Evolutionary conservation across 2,888 invertebrate species (phyloP).

Genomic region (Raillietiella orientalis): DNA sequence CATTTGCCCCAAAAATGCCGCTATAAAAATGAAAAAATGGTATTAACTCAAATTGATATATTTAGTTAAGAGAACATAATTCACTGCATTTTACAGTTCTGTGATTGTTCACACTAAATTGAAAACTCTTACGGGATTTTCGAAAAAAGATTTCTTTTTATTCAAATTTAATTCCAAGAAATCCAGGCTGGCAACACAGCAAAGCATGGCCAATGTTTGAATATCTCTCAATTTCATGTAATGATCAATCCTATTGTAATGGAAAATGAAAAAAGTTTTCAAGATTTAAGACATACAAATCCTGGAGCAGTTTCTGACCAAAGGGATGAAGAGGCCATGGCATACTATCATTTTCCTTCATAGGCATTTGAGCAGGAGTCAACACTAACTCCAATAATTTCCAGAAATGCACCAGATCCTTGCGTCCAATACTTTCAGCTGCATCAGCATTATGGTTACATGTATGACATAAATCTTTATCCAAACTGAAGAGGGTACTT

Average conservation of each 20-base stretch:
- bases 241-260: constrained; percentile 13
- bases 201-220: constrained; percentile 76
- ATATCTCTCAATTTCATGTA: constrained; percentile 30
- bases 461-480: constrained; percentile 21
- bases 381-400: too few relatives aligned
- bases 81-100: too few relatives aligned
- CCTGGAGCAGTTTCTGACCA: constrained; percentile 47
- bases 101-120: too few relatives aligned
- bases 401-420: constrained; percentile 65
- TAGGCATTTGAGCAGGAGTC: constrained; percentile 4
- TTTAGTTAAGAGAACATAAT: too few relatives aligned
- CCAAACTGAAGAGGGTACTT: constrained; percentile 5
- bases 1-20: too few relatives aligned
- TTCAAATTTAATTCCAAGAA: too few relatives aligned
- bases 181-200: too few relatives aligned
- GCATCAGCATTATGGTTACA: constrained; percentile 46
- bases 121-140: too few relatives aligned
- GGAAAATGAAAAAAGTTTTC: constrained; percentile 7
- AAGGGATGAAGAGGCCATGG: constrained; percentile 58
- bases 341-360: constrained; percentile 26
- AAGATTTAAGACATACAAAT: constrained; percentile 29
- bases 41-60: too few relatives aligned
- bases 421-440: constrained; percentile 33
- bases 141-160: too few relatives aligned
- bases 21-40: too few relatives aligned